Percentiles rank a stretch among this genome's conserved stretches.
Evolutionary conservation across 2,113 vertebrate genomes (phyloP).

Genomic region (Chrysemys picta): DNA sequence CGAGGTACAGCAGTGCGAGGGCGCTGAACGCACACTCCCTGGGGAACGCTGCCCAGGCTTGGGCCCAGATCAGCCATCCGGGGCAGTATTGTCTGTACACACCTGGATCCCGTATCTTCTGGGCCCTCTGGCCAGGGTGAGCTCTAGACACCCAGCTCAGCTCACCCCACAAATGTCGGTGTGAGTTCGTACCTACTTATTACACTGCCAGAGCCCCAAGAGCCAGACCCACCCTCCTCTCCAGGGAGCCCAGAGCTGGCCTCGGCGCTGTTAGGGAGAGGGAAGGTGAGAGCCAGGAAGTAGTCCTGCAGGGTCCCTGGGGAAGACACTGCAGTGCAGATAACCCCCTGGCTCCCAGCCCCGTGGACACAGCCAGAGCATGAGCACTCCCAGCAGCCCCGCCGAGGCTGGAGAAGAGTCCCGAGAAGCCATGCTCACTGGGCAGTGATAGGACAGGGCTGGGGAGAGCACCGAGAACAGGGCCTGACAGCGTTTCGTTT

Average conservation of each 20-base stretch:
- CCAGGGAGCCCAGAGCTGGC: background rate
- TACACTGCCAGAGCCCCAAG: background rate
- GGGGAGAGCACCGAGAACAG: background rate
- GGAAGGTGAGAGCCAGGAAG: background rate
- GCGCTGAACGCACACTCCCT: fast-evolving
- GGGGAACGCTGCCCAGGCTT: background rate
- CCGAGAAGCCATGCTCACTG: background rate
- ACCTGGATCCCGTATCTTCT: background rate
- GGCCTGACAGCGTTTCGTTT: background rate
- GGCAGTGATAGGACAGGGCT: no score
- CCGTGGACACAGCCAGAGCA: background rate
- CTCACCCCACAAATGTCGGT: background rate
- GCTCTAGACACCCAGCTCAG: background rate
- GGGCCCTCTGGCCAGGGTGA: fast-evolving
- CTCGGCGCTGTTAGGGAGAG: background rate
- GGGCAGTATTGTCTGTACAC: background rate
- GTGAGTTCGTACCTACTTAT: background rate
- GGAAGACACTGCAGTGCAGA: background rate
- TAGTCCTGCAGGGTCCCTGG: background rate
- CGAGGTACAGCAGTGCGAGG: background rate
- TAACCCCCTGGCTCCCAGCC: background rate
- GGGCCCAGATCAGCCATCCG: background rate
- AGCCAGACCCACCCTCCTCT: fast-evolving
- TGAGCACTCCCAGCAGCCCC: fast-evolving
- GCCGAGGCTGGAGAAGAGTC: background rate